These are phyloP conservation scores for Eubasilissa regina DNA, from an alignment of 1,140 invertebrate species.

Conservation along the genomic window DNA sequence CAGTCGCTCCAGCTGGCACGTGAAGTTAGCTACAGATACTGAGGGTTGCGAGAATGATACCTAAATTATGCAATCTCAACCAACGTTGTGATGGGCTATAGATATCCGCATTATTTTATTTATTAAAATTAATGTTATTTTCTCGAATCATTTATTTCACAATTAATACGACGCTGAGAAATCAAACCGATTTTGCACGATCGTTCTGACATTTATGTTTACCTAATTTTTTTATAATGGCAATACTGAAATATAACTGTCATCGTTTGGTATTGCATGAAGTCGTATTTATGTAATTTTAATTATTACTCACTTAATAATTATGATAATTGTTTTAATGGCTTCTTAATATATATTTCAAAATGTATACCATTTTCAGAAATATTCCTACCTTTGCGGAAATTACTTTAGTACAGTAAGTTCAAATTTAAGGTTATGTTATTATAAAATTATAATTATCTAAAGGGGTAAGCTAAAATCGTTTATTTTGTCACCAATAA, in stretches of 20 bases:
- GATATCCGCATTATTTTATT: too few relatives aligned
- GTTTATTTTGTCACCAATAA: background rate
- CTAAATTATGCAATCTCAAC: constrained; percentile 24
- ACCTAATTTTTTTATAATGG: constrained; percentile 20
- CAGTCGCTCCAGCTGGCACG: constrained; percentile 48
- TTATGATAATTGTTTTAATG: constrained; percentile 34
- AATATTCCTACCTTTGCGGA: constrained; percentile 35
- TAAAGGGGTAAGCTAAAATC: background rate
- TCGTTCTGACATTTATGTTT: constrained; percentile 24
- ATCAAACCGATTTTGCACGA: constrained; percentile 18
- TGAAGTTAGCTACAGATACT: constrained; percentile 43
- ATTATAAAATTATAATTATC: background rate
- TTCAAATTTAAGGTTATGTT: constrained; percentile 42
- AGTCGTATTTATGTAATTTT: constrained; percentile 51
- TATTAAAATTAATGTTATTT: too few relatives aligned
- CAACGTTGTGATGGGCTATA: background rate
- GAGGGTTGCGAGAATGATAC: constrained; percentile 39
- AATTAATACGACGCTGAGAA: too few relatives aligned
- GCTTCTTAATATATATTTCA: background rate
- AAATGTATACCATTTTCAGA: constrained; percentile 39
- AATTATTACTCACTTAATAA: constrained; percentile 27
- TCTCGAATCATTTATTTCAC: too few relatives aligned
- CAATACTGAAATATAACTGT: constrained; percentile 27
- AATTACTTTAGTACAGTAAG: constrained; percentile 41
- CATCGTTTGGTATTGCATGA: background rate